These are phyloP conservation scores for Chymomyza fuscimana DNA, from an alignment of 2,888 invertebrate genomes.

Conservation along the genomic window DNA sequence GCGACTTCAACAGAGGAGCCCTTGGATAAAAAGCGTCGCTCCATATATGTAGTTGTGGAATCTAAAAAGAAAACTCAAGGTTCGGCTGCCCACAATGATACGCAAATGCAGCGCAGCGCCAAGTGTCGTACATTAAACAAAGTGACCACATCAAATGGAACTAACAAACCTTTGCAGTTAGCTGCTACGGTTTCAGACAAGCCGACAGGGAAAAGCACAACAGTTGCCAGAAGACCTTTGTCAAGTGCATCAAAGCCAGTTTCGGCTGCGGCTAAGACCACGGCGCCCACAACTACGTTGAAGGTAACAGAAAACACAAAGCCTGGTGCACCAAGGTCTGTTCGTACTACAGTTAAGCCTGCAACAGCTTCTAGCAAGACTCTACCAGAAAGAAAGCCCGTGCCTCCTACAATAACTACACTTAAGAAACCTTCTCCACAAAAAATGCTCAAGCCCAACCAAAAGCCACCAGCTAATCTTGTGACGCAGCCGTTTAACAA, in stretches of 20 bases:
- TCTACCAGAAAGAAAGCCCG: not conserved
- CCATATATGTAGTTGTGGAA: conserved; percentile 21
- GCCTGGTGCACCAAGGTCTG: not conserved
- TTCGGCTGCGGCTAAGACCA: not conserved
- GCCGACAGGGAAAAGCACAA: not conserved
- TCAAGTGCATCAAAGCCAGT: not conserved
- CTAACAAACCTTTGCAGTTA: not conserved
- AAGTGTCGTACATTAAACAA: not conserved
- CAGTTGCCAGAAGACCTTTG: not conserved
- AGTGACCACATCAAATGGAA: not conserved
- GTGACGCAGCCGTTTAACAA: conserved; percentile 36
- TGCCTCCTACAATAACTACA: not conserved
- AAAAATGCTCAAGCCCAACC: not conserved
- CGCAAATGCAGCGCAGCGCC: not conserved
- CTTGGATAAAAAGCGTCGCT: conserved; percentile 6
- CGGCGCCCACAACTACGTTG: not conserved
- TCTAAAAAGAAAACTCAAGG: not conserved
- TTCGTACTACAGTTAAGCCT: not conserved
- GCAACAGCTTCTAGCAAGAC: not conserved
- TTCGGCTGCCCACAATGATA: not conserved
- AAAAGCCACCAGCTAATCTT: conserved; percentile 17
- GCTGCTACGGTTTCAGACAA: not conserved
- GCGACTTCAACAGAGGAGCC: not conserved
- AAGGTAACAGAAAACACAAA: not conserved
- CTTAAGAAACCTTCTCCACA: not conserved